These are phyloP conservation scores for Pelusios castaneus DNA, from an alignment of 2,113 vertebrate genomes.

Conservation along the genomic window DNA sequence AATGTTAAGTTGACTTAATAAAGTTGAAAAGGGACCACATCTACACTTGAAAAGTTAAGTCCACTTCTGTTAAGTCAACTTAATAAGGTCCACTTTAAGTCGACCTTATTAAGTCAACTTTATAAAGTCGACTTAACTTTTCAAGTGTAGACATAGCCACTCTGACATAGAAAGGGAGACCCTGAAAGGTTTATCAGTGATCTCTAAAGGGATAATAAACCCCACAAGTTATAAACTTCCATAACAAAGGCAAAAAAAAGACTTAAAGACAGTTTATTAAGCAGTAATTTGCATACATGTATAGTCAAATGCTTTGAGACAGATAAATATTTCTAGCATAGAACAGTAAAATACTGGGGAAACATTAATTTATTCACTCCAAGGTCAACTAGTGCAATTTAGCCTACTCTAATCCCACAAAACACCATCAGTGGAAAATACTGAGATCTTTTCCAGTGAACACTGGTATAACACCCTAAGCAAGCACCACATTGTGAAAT, in stretches of 20 bases:
- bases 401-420: not conserved
- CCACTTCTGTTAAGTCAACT: no score
- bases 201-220: not conserved
- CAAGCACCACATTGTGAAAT: fast-evolving
- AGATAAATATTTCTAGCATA: not conserved
- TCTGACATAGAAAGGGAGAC: not conserved
- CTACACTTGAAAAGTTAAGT: no score
- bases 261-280: not conserved
- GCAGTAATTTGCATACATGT: not conserved
- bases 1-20: no score
- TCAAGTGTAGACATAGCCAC: no score
- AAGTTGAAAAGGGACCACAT: no score
- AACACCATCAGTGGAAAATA: not conserved
- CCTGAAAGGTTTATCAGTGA: not conserved
- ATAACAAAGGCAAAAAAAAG: not conserved
- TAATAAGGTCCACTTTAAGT: no score
- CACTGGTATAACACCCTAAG: not conserved
- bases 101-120: no score
- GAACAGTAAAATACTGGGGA: not conserved
- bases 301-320: not conserved
- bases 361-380: not conserved
- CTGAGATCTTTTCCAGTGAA: not conserved
- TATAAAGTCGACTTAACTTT: no score
- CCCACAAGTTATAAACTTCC: not conserved
- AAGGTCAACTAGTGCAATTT: not conserved